Conservation (phyloP, 1,140 invertebrate genomes). For the Artemia franciscana region DNA sequence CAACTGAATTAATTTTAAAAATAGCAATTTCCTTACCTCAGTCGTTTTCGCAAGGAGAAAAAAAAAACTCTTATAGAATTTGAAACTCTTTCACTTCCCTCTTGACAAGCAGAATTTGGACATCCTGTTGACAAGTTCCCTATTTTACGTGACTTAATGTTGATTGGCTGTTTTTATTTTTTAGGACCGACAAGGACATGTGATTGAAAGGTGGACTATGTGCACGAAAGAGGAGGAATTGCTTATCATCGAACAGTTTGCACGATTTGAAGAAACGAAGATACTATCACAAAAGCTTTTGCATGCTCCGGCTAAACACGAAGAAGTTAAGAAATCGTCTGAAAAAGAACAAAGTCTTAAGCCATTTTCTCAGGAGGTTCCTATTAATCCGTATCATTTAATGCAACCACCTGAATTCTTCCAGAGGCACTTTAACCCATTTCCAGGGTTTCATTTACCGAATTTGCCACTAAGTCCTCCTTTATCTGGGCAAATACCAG, state of each 20-base stretch:
- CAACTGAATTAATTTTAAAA: no score
- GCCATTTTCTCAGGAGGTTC: not conserved
- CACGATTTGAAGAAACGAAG: constrained; percentile 57
- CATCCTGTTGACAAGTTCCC: not conserved
- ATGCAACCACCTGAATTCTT: constrained; percentile 13
- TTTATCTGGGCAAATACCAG: constrained; percentile 13
- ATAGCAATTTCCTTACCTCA: no score
- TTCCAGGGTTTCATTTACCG: constrained; percentile 17
- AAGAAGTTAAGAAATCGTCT: not conserved
- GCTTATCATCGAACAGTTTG: constrained; percentile 60
- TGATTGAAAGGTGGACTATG: constrained; percentile 57
- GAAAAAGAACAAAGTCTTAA: not conserved
- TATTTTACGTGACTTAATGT: constrained; percentile 2
- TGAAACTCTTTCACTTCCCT: constrained; percentile 10
- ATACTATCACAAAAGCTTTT: constrained; percentile 54
- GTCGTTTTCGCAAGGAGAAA: no score
- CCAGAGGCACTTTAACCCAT: constrained; percentile 35
- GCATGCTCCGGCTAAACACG: constrained; percentile 26
- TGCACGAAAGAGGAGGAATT: constrained; percentile 60
- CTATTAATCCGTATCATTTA: not conserved
- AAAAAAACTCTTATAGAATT: constrained; percentile 34
- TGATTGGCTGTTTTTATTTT: constrained; percentile 12
- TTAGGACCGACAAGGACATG: constrained; percentile 32
- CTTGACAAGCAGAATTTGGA: not conserved
- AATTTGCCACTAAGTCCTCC: constrained; percentile 16